Base-by-base conservation (phyloP, 2,113 vertebrate species). In the Tachuris rubrigastra region DNA sequence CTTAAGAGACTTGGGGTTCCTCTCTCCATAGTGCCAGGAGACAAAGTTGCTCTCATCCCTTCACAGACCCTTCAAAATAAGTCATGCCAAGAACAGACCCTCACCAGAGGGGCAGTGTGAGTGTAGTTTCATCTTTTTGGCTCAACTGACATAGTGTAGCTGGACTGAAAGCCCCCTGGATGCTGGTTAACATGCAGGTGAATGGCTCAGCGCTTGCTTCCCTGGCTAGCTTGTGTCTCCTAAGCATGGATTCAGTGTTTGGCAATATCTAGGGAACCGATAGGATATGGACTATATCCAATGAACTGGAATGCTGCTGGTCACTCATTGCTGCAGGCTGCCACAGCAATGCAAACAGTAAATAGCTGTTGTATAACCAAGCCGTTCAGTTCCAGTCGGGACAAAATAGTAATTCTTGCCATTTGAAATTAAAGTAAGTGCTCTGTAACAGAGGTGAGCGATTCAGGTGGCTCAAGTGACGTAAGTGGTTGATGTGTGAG, bases 1-100 rank as follows among this genome's bases (percentile, higher is more conserved):
- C 0, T 0, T 60, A 12, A 55, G 12, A 77, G 56, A 12, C 1
- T 9, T 41, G 6, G 1, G 4, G 28, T 85, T 87, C 13, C 31
- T 66, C 4, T 47, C 8, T 74, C 60, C 3, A 1, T 17, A 35
- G 27, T 72, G 22, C 41, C 23, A 21, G 56, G 20, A 87, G 66
- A 16, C 49, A 85, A 37, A 63, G 55, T 37, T 41, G 8, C 35
- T 14, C 14, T 81, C 8, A 60, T 63, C 42, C 39, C 18, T 72
- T 92, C 9, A 42, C 31, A 68, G 25, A 30, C 28, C 12, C 47
- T 75, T 89, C 39, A 39, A 35, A 52, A 21, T 74, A 55, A 92
- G 37, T 42, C n/a, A 67, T 60, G 31, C 49, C 44, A 67, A 37
- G 62, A 62, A 12, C 21, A 73, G 22, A 56, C 17, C 39, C 6